phyloP scores from a whole-genome alignment of 1,140 invertebrate species.

The Lordiphosa mommai region DNA sequence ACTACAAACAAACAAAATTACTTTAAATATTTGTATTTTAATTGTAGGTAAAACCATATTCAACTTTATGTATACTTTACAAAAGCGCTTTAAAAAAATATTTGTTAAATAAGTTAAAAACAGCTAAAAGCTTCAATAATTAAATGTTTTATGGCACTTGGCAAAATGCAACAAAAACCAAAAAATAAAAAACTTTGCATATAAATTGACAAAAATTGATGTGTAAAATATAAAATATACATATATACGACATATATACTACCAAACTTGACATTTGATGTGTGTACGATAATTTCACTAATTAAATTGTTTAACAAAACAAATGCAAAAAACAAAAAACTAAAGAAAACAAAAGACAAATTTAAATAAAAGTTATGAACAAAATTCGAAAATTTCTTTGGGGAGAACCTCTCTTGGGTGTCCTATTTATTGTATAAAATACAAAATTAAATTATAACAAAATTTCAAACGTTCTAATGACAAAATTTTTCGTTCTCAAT shows the following conservation, averaged over 20 bases:
- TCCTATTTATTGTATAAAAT: too few relatives aligned
- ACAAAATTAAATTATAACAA: too few relatives aligned
- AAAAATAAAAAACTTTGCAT: too few relatives aligned
- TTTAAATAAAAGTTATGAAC: slow-evolving; percentile 65
- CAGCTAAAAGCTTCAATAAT: slow-evolving; percentile 56
- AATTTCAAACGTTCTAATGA: too few relatives aligned
- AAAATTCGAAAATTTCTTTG: too few relatives aligned
- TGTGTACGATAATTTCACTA: slow-evolving; percentile 60
- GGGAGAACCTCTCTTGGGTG: too few relatives aligned
- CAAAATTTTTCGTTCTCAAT: too few relatives aligned
- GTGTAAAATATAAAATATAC: slow-evolving; percentile 38
- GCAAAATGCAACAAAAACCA: slow-evolving; percentile 26
- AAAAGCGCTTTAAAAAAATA: slow-evolving; percentile 55
- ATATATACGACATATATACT: slow-evolving; percentile 31
- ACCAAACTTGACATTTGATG: slow-evolving; percentile 48
- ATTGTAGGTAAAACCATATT: slow-evolving; percentile 44
- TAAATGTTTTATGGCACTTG: slow-evolving; percentile 55
- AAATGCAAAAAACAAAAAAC: slow-evolving; percentile 33
- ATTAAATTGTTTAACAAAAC: slow-evolving; percentile 61
- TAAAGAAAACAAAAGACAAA: slow-evolving; percentile 56
- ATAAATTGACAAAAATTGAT: slow-evolving; percentile 22
- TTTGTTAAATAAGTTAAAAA: slow-evolving; percentile 63
- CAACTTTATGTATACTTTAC: slow-evolving; percentile 56
- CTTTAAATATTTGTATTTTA: slow-evolving; percentile 60
- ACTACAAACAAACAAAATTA: slow-evolving; percentile 40